Conservation (phyloP, 2,888 invertebrate genomes). For the Eremobia ochroleuca region DNA sequence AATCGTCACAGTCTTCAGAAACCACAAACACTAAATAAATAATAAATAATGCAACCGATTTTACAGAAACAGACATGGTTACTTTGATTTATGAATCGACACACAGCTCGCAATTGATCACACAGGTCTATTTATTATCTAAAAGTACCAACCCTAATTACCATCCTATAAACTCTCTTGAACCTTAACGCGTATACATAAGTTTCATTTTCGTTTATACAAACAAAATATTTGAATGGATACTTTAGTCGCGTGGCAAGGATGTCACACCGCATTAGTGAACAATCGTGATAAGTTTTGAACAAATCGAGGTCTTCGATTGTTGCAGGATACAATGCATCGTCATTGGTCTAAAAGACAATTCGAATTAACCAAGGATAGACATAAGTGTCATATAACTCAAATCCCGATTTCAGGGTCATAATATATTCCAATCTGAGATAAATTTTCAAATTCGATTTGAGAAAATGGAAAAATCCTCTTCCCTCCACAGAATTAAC, state of each 20-base stretch:
- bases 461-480: background rate
- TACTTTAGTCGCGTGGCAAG: constrained; percentile 54
- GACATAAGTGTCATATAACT: background rate
- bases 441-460: background rate
- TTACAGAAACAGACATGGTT: constrained; percentile 61
- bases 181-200: constrained; percentile 8
- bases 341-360: constrained; percentile 35
- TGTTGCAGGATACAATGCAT: constrained; percentile 60
- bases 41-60: constrained; percentile 51
- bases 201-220: constrained; percentile 26
- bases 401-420: background rate
- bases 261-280: constrained; percentile 69
- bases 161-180: background rate
- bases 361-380: constrained; percentile 20
- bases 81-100: constrained; percentile 62
- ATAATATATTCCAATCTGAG: background rate
- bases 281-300: constrained; percentile 69
- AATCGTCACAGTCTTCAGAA: constrained; percentile 58
- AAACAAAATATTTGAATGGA: constrained; percentile 34
- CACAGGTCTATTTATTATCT: constrained; percentile 62
- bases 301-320: constrained; percentile 63
- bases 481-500: too few species aligned
- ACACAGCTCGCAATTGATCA: constrained; percentile 47
- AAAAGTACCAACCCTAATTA: constrained; percentile 55
- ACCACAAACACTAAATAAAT: constrained; percentile 54